phyloP scores from a whole-genome alignment of 2,888 invertebrate genomes.

The Alviniconcha strummeri region DNA sequence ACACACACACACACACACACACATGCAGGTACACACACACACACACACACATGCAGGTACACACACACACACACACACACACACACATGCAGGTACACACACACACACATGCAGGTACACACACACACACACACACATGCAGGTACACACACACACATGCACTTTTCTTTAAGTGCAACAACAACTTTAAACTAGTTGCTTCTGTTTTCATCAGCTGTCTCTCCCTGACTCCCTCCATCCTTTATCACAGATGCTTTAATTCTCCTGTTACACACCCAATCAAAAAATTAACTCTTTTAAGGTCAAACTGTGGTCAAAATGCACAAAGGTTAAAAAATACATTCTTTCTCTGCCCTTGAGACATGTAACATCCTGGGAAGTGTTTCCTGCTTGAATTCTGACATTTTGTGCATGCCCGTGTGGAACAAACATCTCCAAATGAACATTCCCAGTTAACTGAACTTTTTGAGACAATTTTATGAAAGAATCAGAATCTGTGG shows the following conservation, averaged over 20 bases:
- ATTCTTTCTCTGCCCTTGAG: slow-evolving; percentile 3
- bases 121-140: not conserved
- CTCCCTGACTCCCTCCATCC: not conserved
- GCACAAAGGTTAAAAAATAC: not conserved
- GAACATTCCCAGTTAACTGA: no score
- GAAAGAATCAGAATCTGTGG: no score
- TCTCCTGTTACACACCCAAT: not conserved
- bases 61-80: no score
- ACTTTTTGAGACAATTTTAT: no score
- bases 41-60: not conserved
- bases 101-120: not conserved
- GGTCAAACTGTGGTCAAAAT: no score
- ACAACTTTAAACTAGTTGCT: not conserved
- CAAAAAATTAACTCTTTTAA: not conserved
- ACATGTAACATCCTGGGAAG: not conserved
- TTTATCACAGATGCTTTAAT: not conserved
- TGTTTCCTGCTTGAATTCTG: not conserved
- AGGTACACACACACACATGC: not conserved
- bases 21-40: not conserved
- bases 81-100: not conserved
- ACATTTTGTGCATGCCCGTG: not conserved
- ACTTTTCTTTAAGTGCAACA: not conserved
- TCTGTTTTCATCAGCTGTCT: not conserved
- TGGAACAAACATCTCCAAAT: no score
- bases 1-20: not conserved